Base-by-base conservation (phyloP, 2,888 invertebrate species). In the Lymantria monacha region DNA sequence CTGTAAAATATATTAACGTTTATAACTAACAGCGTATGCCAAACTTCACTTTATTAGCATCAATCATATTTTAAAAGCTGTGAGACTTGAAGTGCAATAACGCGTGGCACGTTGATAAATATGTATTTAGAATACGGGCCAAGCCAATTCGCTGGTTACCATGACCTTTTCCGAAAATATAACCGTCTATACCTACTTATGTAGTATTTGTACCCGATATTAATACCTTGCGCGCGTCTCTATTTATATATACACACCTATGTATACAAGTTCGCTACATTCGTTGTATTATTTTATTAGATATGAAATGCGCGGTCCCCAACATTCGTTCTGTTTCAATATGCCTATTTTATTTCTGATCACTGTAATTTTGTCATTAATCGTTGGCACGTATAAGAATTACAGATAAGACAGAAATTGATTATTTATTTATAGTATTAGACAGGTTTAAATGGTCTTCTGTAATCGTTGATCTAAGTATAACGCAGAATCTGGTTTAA, bases 81-180 rank as follows among this genome's bases (percentile, higher is more conserved):
- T 7, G 11, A 36, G 36, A 36, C 1, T 5, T 11, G 36, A 5
- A 11, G 11, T 36, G 11, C 11, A 11, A 36, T 36, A 11, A 36
- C 11, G 36, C 22, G 11, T 36, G 7, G 11, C 9, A 36, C 36
- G 36, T 36, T 36, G 36, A 22, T 36, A 38, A 38, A n/a, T 22
- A 56, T 59, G 51, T 60, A 62, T n/a, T n/a, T n/a, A n/a, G n/a
- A 60, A 56, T 61, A 52, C 57, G 57, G 50, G 57, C 14, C 7
- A 15, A 59, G 61, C 56, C 53, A 61, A 59, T 55, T 58, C 66
- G 63, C 53, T 56, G 61, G 72, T 81, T 74, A 70, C 86, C 85
- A 79, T 87, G 88, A 87, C 88, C 88, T 88, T 88, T 83, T 76
- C 77, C 71, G 71, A 63, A 73, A 76, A 78, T 76, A 76, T 71